Evolutionary conservation across 2,888 invertebrate genomes (phyloP), one percentile per base, ranked within the genome.

Genomic region (Parnassius mnemosyne): DNA sequence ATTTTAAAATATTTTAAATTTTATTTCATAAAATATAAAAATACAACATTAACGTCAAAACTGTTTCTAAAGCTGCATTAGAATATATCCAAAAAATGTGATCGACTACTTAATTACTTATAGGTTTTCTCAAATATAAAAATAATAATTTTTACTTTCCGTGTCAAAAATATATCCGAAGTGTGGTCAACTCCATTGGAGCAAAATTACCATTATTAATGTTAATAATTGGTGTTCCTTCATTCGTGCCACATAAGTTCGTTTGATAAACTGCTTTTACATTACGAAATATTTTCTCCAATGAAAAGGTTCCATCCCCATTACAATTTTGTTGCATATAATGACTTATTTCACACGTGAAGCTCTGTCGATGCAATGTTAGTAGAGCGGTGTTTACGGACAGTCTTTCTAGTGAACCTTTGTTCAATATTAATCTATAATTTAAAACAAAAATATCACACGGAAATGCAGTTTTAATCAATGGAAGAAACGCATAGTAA

Each of bases 371-470:
- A 50, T 89, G 87, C 16, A 89, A 68, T 11, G 78, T 79, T 70
- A 90, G 69, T 11, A 89, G 68, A 0, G 85, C 85, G 2, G 78
- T 66, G 57, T 70, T 80, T 1, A 82, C 76, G 51, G 66, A 66
- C 11, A 68, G 67, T 61, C 77, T 66, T 42, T 69, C 66, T 16
- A 70, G 54, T 7, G 68, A 63, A 3, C 63, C 68, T 68, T 69
- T 76, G 42, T 75, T 72, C 42, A 83, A 63, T 43, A 80, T 62
- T 13, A 76, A 66, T 68, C 89, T 81, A 61, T 78, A 89, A 67
- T 83, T 89, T 1, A 89, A 57, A n/a, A 89, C 68, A 0, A 75
- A 68, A 3, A 88, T 76, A 68, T 89, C 89, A 69, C 89, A 89
- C 2, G 89, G 89, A 70, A 88, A 87, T 2, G 81, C 69, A 9